These are phyloP conservation scores for Calosoma granatense DNA, from an alignment of 1,140 invertebrate species.

Conservation along the genomic window DNA sequence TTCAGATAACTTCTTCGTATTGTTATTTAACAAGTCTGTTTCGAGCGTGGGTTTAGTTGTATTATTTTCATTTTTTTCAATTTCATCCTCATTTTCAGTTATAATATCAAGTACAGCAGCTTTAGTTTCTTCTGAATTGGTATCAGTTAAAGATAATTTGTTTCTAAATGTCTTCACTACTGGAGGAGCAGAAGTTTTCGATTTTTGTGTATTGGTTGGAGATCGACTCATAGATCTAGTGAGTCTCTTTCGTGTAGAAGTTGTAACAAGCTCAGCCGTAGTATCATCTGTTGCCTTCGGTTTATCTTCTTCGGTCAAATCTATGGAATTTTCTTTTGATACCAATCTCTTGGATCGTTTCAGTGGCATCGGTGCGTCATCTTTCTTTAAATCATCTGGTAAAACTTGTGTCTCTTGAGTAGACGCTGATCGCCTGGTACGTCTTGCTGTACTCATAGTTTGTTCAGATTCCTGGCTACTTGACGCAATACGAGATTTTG, in stretches of 20 bases:
- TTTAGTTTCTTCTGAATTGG: not conserved
- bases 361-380: not conserved
- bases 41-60: not conserved
- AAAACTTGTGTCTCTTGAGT: not conserved
- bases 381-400: not conserved
- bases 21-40: not conserved
- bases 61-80: not conserved
- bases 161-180: not conserved
- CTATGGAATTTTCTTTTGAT: not conserved
- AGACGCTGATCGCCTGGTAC: not conserved
- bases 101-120: not conserved
- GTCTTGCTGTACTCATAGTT: not conserved
- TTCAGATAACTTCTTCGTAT: not conserved
- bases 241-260: too few species aligned
- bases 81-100: not conserved
- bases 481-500: too few species aligned
- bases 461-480: not conserved
- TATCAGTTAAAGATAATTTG: not conserved
- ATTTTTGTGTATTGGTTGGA: not conserved
- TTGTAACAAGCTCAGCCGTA: too few species aligned
- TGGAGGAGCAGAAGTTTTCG: too few species aligned
- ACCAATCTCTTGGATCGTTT: not conserved
- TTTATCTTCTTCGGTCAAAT: not conserved
- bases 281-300: not conserved
- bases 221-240: not conserved